Evolutionary conservation across 1,140 invertebrate genomes (phyloP), one percentile per base, ranked within the genome.

Genomic region (Penaeus indicus): DNA sequence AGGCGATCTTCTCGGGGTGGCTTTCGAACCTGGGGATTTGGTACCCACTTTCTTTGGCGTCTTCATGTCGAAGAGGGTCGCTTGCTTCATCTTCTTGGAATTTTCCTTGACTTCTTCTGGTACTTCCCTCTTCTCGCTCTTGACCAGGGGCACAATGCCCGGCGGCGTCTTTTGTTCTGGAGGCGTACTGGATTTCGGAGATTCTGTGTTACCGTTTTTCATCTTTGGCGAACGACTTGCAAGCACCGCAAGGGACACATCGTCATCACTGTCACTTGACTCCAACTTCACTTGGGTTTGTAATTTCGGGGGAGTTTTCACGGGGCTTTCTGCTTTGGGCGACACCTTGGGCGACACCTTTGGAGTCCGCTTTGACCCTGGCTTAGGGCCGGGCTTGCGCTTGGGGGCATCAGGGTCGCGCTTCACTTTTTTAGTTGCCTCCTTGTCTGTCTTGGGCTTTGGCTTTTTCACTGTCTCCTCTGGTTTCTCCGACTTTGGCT

Each of bases 221-320:
- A 88, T 13, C 62, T 88, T 88, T n/a, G 75, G 47, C 47, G 67
- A 63, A 16, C 60, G 54, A 32, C 72, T 84, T n/a, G 87, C 87
- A 27, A 88, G 60, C 4, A 84, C 87, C 60, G 87, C 87, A 38
- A 88, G 61, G 42, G 81, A 83, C 38, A 88, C 42, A 64, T 88
- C 72, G 77, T 88, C 87, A 60, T 88, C 87, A 79, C 87, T 88
- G 61, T 88, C 87, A 84, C 87, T 88, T 18, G 61, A 27, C 27
- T 84, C 81, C 3, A 63, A 67, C 27, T 88, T 88, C 38, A 84
- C 87, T 22, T 16, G 54, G 25, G 60, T 79, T 1, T 47, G 47
- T 27, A 27, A n/a, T 42, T 62, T 83, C 1, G 18, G 7, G 13
- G 87, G 61, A 62, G 32, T 18, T 54, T 77, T 32, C 38, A n/a